phyloP scores from a whole-genome alignment of 2,797 vertebrate species.

The Channa striata region DNA sequence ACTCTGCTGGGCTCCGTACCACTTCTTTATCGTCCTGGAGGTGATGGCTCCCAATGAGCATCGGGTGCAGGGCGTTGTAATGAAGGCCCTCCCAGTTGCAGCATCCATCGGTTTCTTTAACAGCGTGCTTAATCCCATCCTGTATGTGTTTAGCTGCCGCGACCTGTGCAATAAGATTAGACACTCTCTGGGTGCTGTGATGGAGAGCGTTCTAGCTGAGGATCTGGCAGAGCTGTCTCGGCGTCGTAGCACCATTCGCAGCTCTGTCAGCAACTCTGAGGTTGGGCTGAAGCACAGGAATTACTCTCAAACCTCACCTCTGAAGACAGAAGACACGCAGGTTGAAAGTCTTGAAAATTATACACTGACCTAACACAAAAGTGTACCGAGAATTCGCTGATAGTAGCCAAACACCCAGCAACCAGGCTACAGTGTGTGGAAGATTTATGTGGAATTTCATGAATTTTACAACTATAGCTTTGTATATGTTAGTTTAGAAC shows the following conservation, averaged over 20 bases:
- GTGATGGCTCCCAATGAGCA: background rate
- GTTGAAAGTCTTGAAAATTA: background rate
- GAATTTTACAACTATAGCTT: no score
- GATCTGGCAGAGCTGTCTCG: constrained; percentile 65
- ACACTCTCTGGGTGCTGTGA: constrained; percentile 72
- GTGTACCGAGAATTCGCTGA: no score
- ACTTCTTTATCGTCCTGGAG: constrained; percentile 71
- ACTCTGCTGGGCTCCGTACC: constrained; percentile 80
- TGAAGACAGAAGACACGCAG: constrained; percentile 5
- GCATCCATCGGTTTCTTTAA: constrained; percentile 74
- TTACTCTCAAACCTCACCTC: background rate
- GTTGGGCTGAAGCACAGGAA: constrained; percentile 5
- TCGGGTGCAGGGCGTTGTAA: rapidly evolving
- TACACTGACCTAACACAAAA: background rate
- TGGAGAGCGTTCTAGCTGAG: constrained; percentile 81
- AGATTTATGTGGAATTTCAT: no score
- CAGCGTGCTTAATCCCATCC: constrained; percentile 76
- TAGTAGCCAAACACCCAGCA: background rate
- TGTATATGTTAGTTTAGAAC: no score
- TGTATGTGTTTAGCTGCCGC: constrained; percentile 82
- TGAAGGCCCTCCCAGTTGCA: constrained; percentile 17
- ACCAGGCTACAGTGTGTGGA: no score
- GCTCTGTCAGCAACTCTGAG: constrained; percentile 24
- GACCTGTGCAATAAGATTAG: constrained; percentile 76
- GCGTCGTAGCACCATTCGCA: constrained; percentile 52